Evolutionary conservation across 2,888 invertebrate genomes (phyloP).

Genomic region (Hirtodrosophila alboralis): DNA sequence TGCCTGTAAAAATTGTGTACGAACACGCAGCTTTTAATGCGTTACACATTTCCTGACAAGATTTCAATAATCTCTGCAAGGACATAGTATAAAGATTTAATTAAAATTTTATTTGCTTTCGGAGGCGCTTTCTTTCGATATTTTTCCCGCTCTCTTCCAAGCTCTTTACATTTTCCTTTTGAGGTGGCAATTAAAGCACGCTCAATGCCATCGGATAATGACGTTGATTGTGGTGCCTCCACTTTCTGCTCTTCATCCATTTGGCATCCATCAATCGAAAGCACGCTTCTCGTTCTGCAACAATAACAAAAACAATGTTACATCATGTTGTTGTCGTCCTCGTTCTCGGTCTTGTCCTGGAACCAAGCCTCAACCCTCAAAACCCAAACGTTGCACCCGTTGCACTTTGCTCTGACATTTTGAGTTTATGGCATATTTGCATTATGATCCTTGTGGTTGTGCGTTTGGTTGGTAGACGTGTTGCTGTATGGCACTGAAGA

Average conservation of each 20-base stretch:
- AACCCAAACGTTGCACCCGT: conserved; percentile 23
- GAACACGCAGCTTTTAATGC: too few species aligned
- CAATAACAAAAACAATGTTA: conserved; percentile 46
- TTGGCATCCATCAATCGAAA: conserved; percentile 71
- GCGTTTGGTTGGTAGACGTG: conserved; percentile 20
- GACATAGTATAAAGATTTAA: too few species aligned
- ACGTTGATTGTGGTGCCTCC: conserved; percentile 61
- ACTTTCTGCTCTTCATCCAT: conserved; percentile 18
- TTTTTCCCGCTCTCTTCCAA: neutral
- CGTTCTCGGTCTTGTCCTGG: conserved; percentile 3
- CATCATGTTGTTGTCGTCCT: conserved; percentile 53
- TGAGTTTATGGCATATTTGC: conserved; percentile 77
- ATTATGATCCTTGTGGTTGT: conserved; percentile 57
- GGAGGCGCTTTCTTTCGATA: neutral
- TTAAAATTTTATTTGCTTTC: too few species aligned
- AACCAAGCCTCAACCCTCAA: conserved; percentile 2
- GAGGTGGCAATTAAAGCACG: conserved; percentile 71
- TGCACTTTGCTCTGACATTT: conserved; percentile 75
- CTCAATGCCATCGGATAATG: conserved; percentile 62
- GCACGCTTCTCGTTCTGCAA: conserved; percentile 27
- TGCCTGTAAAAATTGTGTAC: too few species aligned
- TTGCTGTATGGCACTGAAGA: too few species aligned
- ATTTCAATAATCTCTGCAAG: too few species aligned
- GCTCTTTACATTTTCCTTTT: conserved; percentile 17
- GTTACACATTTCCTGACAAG: too few species aligned